Base-by-base conservation (phyloP, 2,797 vertebrate genomes). In the Falco concolor region DNA sequence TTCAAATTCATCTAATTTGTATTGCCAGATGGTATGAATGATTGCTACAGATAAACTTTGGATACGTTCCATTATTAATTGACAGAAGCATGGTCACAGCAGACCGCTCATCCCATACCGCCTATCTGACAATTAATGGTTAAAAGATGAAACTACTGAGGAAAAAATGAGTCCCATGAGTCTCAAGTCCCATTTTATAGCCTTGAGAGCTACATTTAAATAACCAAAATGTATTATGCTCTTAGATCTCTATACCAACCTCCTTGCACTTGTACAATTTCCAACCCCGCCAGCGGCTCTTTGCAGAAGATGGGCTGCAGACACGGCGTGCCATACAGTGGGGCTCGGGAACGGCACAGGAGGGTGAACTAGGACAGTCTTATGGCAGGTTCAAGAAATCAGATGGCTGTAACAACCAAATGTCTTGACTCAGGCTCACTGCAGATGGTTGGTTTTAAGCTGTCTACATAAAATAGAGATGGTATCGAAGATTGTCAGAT, bases 21-120 rank as follows among this genome's bases (percentile, higher is more conserved):
- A 95, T 94, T 97, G 95, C 96, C 96, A 97, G 96, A 97, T 97
- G 96, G 96, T 95, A 96, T 95, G 95, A 97, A 97, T 97, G 96
- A 97, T 96, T 95, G 95, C 95, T 96, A 96, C 96, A 97, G 95
- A 97, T 97, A 97, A 96, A 96, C 96, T 96, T 94, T 95, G 96
- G 96, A 96, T 93, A 89, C 19, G 36, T 96, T 96, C 96, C 96
- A 97, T 93, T 97, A 97, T 96, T 94, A 97, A 96, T 95, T 97
- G 96, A 96, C 96, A 95, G 96, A 96, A 90, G 95, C 90, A 89
- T 27, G 72, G 93, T 64, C 93, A 87, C 90, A 93, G 95, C 93
- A 96, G 94, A 96, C 92, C 76, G 1, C 81, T 92, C 84, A 89
- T 90, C 93, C 93, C 86, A 92, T 90, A 93, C 61, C 5, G 3